Evolutionary conservation across 2,888 invertebrate genomes (phyloP).

Genomic region (Epistrophella euchroma): DNA sequence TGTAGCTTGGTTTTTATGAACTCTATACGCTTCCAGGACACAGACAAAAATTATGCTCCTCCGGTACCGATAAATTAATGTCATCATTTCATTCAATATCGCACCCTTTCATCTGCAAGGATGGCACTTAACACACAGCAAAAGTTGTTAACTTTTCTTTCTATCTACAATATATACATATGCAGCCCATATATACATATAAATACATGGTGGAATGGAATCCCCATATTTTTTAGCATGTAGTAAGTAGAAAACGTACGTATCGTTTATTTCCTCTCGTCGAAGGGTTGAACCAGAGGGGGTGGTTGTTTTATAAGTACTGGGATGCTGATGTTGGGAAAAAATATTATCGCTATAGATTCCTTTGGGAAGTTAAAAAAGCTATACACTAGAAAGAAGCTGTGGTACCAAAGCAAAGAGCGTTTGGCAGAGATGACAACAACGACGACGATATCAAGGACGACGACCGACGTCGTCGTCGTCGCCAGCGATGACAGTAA

Average conservation of each 20-base stretch:
- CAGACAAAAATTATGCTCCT: conserved; percentile 52
- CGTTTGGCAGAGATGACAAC: conserved; percentile 8
- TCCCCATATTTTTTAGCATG: conserved; percentile 13
- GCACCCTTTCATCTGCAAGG: conserved; percentile 65
- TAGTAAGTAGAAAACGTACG: conserved; percentile 12
- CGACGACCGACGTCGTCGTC: not conserved
- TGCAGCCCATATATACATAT: not conserved
- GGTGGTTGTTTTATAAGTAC: conserved; percentile 25
- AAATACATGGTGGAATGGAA: not conserved
- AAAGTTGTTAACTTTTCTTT: conserved; percentile 68
- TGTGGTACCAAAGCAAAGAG: conserved; percentile 37
- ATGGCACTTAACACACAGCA: conserved; percentile 67
- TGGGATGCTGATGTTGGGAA: conserved; percentile 52
- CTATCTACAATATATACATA: conserved; percentile 7
- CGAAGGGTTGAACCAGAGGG: conserved; percentile 34
- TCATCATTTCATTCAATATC: conserved; percentile 72
- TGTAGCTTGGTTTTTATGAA: conserved; percentile 16
- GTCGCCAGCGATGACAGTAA: conserved; percentile 45
- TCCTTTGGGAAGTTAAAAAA: conserved; percentile 38
- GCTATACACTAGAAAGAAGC: conserved; percentile 2
- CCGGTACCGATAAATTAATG: conserved; percentile 71
- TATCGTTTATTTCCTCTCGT: conserved; percentile 42
- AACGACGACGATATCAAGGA: conserved; percentile 3
- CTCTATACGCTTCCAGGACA: conserved; percentile 27
- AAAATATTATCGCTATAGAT: conserved; percentile 59